Evolutionary conservation across 35 echinoderm and acorn worm genomes (phyloP), one percentile per base, ranked within the genome.

Genomic region (Diadema setosum): DNA sequence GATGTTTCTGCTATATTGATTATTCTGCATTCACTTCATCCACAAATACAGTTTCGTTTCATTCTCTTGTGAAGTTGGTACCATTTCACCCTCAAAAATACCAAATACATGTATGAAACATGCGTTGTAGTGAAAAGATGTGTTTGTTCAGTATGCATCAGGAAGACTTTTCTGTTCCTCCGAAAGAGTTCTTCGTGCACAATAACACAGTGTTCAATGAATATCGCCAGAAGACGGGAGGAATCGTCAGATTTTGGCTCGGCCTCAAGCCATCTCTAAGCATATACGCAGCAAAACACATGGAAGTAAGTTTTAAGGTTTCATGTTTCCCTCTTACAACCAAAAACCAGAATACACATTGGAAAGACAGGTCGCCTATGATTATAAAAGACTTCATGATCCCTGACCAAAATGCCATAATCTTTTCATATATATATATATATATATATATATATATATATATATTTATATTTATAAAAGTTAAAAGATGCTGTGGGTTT

Each of bases 211-310:
- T n/a, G 2, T 29, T 31, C 24, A 18, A 33, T 11, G 37, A 16
- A 67, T 67, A 67, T 32, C 63, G 63, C 20, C 63, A 67, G 5
- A 4, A 6, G 17, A 33, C 86, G 20, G 80, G 45, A 87, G 49
- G 63, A 45, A 4, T 91, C 17, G 34, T 55, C 29, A 65, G 89
- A 61, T 20, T 91, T 12, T 85, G 82, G 89, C 81, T 84, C 27
- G 89, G 89, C 12, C 89, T 64, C 9, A 33, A 23, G 35, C 60
- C 81, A 36, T 32, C 39, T 44, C 44, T 91, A 16, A 18, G 41
- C 16, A 46, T 91, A 11, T 52, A 16, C 45, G 73, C 41, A 36
- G 82, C 81, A 31, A 84, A 91, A 41, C 81, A 83, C 83, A 60
- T 64, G n/a, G 89, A 91, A 82, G 89, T 91, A 52, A 15, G 11